Evolutionary conservation across 1,140 invertebrate genomes (phyloP).

Genomic region (Drosophila nikananu): DNA sequence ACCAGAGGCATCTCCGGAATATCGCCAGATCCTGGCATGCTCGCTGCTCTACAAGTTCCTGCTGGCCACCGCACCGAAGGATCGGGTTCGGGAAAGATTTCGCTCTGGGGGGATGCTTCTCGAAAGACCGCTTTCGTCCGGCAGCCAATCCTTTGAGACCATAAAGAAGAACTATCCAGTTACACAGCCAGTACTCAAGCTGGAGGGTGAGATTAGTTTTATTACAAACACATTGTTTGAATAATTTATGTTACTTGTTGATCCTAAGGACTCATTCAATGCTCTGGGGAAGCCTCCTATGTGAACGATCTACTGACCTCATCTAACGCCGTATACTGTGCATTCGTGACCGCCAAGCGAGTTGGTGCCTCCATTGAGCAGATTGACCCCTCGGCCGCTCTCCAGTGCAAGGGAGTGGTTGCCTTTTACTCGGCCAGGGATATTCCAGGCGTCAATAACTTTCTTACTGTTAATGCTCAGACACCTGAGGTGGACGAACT

Average conservation of each 20-base stretch:
- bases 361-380: constrained; percentile 87
- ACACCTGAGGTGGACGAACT: constrained; percentile 81
- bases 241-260: neutral
- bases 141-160: constrained; percentile 91
- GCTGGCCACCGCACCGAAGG: constrained; percentile 85
- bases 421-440: constrained; percentile 90
- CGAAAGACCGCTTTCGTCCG: constrained; percentile 89
- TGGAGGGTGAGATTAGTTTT: constrained; percentile 86
- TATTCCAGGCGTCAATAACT: constrained; percentile 90
- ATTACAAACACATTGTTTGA: neutral
- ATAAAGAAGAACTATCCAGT: constrained; percentile 91
- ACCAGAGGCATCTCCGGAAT: constrained; percentile 88
- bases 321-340: constrained; percentile 88
- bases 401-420: constrained; percentile 89
- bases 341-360: constrained; percentile 87
- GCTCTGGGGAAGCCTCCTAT: constrained; percentile 90
- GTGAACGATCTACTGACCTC: constrained; percentile 87
- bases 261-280: constrained; percentile 88
- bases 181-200: constrained; percentile 91
- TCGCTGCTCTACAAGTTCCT: constrained; percentile 91
- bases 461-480: constrained; percentile 66
- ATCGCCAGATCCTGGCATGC: constrained; percentile 88
- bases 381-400: constrained; percentile 87
- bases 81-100: constrained; percentile 60
- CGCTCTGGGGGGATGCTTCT: constrained; percentile 87